Evolutionary conservation across 2,113 vertebrate genomes (phyloP).

Genomic region (Clinocottus analis): DNA sequence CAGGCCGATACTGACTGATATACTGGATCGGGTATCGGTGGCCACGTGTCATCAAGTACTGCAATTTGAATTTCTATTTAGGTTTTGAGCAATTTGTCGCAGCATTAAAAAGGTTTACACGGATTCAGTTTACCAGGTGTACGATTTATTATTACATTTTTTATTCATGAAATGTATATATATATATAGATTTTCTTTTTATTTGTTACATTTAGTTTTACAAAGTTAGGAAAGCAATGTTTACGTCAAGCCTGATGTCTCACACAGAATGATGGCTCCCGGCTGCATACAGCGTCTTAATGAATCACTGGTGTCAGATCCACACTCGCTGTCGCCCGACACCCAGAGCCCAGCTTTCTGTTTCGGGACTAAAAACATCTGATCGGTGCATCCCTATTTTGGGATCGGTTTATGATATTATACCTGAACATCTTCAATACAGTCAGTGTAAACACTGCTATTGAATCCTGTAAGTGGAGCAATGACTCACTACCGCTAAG

Average conservation of each 20-base stretch:
- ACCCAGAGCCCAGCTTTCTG: not conserved
- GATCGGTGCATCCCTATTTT: not conserved
- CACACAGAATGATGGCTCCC: not conserved
- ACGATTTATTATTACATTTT: not conserved
- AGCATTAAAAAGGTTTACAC: not conserved
- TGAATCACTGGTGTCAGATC: not conserved
- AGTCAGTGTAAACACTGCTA: conserved; percentile 32
- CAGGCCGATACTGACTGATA: no score
- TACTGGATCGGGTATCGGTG: no score
- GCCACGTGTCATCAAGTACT: not conserved
- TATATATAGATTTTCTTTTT: no score
- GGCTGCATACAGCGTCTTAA: not conserved
- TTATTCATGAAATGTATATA: no score
- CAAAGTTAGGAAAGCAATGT: not conserved
- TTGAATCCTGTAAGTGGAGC: conserved; percentile 36
- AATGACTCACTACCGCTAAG: conserved; percentile 41
- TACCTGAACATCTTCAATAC: conserved; percentile 20
- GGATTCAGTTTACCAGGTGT: not conserved
- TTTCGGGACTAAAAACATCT: not conserved
- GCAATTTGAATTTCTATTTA: not conserved
- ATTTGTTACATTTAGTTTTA: not conserved
- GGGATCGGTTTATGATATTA: conserved; percentile 15
- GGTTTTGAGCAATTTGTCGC: not conserved
- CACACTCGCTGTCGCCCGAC: no score
- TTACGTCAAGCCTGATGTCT: not conserved